Evolutionary conservation across 2,888 invertebrate species (phyloP), one percentile per base, ranked within the genome.

Genomic region (Drosophila siamana): DNA sequence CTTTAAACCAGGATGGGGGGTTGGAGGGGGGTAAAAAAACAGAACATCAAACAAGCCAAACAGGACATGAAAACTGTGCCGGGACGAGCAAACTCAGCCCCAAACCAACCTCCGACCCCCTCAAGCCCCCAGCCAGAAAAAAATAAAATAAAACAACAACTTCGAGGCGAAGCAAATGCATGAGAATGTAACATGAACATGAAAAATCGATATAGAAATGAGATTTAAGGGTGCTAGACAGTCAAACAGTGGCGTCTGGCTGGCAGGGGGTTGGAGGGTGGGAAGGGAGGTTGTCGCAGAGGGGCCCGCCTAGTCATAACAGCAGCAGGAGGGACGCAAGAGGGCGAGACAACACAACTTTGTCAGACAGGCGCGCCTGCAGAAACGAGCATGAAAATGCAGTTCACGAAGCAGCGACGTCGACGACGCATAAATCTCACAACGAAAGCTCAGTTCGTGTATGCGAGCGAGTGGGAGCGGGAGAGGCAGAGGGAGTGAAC

Each of bases 191-290:
- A 82, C 80, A 70, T 85, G 85, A 79, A 65, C 84, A 80, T 84
- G 86, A 69, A 86, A 86, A 86, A 86, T 86, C 86, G 88, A 86
- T 86, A 88, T 61, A 86, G 80, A 88, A 79, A 85, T 76, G 80
- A 78, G 82, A 88, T 87, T 86, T 86, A 86, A 88, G 86, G 86
- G 86, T 88, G 88, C 78, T 80, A 82, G 86, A 82, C 81, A 70
- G 61, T 48, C 59, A 41, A 52, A 9, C 50, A 33, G 40, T 33
- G 19, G 47, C 30, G 28, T 33, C 48, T 9, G 19, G 26, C 11
- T n/a, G n/a, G 33, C 0, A 5, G 46, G 19, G 41, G 22, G 22
- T n/a, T n/a, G n/a, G n/a, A n/a, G n/a, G n/a, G n/a, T n/a, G n/a
- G n/a, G n/a, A n/a, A n/a, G n/a, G n/a, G n/a, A n/a, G n/a, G n/a